These are phyloP conservation scores for Andrena praecox DNA, from an alignment of 2,888 invertebrate species.

Conservation along the genomic window DNA sequence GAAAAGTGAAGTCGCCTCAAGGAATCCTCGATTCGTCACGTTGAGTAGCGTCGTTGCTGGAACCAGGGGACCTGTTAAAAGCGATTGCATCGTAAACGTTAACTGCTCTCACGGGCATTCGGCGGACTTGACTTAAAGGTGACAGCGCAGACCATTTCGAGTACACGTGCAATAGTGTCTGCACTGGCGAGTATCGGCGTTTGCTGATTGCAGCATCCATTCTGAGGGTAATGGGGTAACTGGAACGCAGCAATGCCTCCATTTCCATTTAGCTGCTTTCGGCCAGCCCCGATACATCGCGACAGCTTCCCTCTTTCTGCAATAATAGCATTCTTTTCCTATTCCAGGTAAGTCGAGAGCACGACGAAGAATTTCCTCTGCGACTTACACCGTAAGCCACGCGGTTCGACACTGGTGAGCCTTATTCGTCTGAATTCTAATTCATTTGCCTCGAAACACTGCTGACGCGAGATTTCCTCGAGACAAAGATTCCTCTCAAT, in stretches of 20 bases:
- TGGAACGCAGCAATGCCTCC: conserved; percentile 58
- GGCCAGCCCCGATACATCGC: conserved; percentile 21
- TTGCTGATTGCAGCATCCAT: conserved; percentile 74
- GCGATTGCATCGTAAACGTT: conserved; percentile 77
- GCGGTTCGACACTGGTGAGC: no score
- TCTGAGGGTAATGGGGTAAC: conserved; percentile 73
- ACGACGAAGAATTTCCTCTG: not conserved
- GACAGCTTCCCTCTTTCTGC: not conserved
- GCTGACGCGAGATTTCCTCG: no score
- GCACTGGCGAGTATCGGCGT: conserved; percentile 45
- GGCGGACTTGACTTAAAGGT: conserved; percentile 72
- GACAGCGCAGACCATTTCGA: conserved; percentile 47
- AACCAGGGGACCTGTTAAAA: conserved; percentile 69
- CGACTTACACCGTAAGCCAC: not conserved
- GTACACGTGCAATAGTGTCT: conserved; percentile 12
- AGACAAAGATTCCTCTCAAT: not conserved
- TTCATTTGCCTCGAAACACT: no score
- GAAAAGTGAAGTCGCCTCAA: not conserved
- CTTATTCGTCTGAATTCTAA: no score
- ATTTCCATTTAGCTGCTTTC: conserved; percentile 44
- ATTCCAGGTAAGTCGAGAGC: not conserved
- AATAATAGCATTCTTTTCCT: not conserved
- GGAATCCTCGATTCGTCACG: conserved; percentile 37
- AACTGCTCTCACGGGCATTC: conserved; percentile 72
- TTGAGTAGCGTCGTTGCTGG: conserved; percentile 25